These are phyloP conservation scores for Scaeva pyrastri DNA, from an alignment of 2,888 invertebrate species.

Conservation along the genomic window DNA sequence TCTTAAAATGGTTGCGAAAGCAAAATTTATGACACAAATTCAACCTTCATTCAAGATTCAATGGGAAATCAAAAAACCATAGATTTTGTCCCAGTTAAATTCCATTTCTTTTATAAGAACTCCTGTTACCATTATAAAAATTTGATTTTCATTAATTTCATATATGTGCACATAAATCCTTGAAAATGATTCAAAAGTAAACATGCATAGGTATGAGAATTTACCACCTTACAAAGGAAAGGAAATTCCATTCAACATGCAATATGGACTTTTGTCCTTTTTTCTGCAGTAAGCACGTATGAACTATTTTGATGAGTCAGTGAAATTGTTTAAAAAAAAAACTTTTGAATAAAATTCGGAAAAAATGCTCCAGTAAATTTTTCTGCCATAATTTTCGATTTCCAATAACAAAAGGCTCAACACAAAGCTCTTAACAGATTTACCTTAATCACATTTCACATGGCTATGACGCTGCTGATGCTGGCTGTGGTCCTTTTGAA, in stretches of 20 bases:
- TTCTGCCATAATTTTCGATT: constrained; percentile 6
- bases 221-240: not conserved
- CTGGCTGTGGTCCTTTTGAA: not conserved
- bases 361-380: constrained; percentile 18
- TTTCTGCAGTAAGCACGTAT: not conserved
- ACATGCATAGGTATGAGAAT: too few species aligned
- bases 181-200: too few species aligned
- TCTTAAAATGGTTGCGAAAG: too few species aligned
- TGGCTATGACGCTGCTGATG: constrained; percentile 7
- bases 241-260: not conserved
- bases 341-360: constrained; percentile 27
- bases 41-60: too few species aligned
- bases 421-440: constrained; percentile 41
- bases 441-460: constrained; percentile 66
- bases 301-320: constrained; percentile 3
- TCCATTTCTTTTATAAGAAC: too few species aligned
- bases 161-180: too few species aligned
- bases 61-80: too few species aligned
- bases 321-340: constrained; percentile 1
- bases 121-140: too few species aligned
- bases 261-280: not conserved
- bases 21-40: too few species aligned
- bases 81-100: too few species aligned
- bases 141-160: too few species aligned
- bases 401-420: constrained; percentile 21